Evolutionary conservation across 2,113 vertebrate genomes (phyloP).

Genomic region (Myotis yumanensis): DNA sequence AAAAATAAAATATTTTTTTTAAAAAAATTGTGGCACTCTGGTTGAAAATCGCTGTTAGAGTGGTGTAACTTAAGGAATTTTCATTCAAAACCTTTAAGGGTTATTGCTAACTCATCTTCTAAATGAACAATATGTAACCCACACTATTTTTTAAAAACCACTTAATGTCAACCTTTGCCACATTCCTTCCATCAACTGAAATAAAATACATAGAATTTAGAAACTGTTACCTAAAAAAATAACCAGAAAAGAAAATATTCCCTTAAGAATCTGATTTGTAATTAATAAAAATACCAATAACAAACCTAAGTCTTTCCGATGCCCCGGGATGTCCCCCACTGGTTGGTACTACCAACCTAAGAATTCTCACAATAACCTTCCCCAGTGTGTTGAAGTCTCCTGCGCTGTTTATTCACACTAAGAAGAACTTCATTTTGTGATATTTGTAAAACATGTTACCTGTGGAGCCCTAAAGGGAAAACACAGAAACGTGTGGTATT

Average conservation of each 20-base stretch:
- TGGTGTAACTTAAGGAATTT: not conserved
- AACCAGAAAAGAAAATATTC: conserved; percentile 25
- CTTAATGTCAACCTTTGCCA: not conserved
- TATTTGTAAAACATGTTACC: not conserved
- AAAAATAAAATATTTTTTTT: too few relatives aligned
- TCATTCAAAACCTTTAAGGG: conserved; percentile 11
- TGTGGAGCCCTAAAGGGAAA: not conserved
- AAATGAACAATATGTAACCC: conserved; percentile 12
- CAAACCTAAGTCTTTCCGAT: not conserved
- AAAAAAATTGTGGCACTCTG: not conserved
- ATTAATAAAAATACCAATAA: conserved; percentile 1
- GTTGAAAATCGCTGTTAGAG: not conserved
- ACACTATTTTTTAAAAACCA: not conserved
- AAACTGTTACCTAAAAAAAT: not conserved
- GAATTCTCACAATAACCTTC: not conserved
- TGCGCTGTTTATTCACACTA: not conserved
- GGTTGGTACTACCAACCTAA: not conserved
- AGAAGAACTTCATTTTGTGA: not conserved
- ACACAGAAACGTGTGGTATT: not conserved
- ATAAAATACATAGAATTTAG: not conserved
- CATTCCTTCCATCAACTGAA: not conserved
- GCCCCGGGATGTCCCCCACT: not conserved
- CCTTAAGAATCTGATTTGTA: not conserved
- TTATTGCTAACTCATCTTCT: not conserved
- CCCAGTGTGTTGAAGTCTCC: not conserved